Base-by-base conservation (phyloP, 2,888 invertebrate species). In the Allygus modestus region DNA sequence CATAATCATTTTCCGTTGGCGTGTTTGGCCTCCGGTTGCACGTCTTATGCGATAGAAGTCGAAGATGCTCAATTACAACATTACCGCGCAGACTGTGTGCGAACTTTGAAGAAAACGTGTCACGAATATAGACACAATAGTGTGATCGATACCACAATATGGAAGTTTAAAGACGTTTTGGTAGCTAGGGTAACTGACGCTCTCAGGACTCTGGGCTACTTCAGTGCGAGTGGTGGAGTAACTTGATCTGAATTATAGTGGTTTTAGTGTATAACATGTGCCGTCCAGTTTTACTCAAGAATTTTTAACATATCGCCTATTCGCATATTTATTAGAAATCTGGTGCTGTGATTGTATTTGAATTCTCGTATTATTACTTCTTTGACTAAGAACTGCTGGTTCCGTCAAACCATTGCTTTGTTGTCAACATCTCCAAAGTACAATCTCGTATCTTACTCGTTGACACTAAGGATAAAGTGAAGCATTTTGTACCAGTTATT, bases 1-100 rank as follows among this genome's bases (percentile, higher is more conserved):
- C 98, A 98, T 92, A 98, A 98, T 91, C 98, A 98, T 91, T 97
- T 97, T 90, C 97, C 98, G 51, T 91, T 98, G 87, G 96, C 96
- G 85, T 98, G 97, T 89, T 91, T 97, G 54, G 96, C 97, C 71
- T 93, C 94, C 9, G 91, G 91, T 23, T 97, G 97, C 91, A 96
- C 96, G 82, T 96, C 96, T 71, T 97, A 95, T 91, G 93, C 96
- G 84, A 94, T 98, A 87, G 95, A 96, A 87, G 96, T 96, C 31
- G 92, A 92, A 51, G 94, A 95, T 89, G 98, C 98, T 23, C 96
- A 98, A 87, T 92, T 98, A 89, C 97, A 98, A 90, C 98, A 98
- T 91, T 98, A 98, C 91, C 94, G 98, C 85, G 97, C 96, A 37
- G 97, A 97, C 91, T 98, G 98, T 91, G 97, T 97, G 9, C 94